Evolutionary conservation across 92 coral and sea anemone species (phyloP), one percentile per base, ranked within the genome.

Genomic region (Epizoanthus stellaris): DNA sequence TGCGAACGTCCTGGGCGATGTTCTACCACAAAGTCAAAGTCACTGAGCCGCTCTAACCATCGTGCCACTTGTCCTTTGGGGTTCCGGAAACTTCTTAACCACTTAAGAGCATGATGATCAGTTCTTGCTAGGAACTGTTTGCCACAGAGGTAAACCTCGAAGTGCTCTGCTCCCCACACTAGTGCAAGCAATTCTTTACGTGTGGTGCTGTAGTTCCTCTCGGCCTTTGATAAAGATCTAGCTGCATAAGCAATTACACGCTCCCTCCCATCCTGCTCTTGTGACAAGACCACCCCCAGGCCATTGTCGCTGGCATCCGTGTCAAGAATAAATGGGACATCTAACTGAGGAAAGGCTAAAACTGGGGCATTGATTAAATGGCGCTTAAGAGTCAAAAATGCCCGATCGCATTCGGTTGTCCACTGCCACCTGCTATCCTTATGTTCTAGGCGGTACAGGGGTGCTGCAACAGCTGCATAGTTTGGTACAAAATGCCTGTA

Each of bases 401-500:
- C 88, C 21, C 67, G 88, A 39, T 75, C 34, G 8, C 80, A 56
- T 43, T 67, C 52, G 4, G 56, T 85, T 17, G 84, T 85, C 89
- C 59, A 77, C 62, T 39, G 19, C 45, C 43, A 77, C 25, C 3
- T 16, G 25, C 20, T 16, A 9, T 88, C 81, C 68, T 89, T 23
- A 23, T 23, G 25, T 23, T 23, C 25, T 80, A 52, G 25, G 25
- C 80, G 52, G 77, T 86, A 77, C 43, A 71, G 17, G 16, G 92
- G 84, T 30, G 73, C 9, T 12, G 90, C 80, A 84, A 88, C 53
- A 38, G 57, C 68, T 14, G 85, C 77, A 49, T 79, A 79, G 74
- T 70, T 79, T 63, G 87, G 77, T 62, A 86, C 79, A 72, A 85
- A 86, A 6, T 89, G 77, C 17, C 79, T 69, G 42, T 74, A 86